Percentiles rank a stretch among this genome's conserved stretches.
These are phyloP conservation scores for Netelia inedita DNA, from an alignment of 2,888 invertebrate genomes.

Conservation along the genomic window DNA sequence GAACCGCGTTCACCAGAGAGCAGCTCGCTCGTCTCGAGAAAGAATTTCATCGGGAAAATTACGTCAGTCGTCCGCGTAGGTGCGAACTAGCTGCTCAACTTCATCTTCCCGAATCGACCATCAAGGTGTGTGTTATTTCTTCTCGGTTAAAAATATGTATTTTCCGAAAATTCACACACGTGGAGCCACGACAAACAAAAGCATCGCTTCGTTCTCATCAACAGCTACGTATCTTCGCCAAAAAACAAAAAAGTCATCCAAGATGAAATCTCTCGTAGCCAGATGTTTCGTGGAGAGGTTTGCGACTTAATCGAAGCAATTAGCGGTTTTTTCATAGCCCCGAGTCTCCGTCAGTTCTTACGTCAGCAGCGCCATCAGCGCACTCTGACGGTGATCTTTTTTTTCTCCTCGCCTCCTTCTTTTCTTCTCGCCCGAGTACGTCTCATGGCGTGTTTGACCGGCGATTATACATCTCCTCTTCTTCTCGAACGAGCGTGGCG, in stretches of 20 bases:
- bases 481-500: slow-evolving; percentile 3
- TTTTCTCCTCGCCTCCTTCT: background rate
- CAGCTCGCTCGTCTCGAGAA: slow-evolving; percentile 96
- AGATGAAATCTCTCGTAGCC: slow-evolving; percentile 51
- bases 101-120: slow-evolving; percentile 98
- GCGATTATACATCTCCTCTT: slow-evolving; percentile 75
- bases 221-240: background rate
- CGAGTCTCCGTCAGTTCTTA: background rate
- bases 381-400: background rate
- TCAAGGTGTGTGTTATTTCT: slow-evolving; percentile 90
- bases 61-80: slow-evolving; percentile 97
- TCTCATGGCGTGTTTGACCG: slow-evolving; percentile 76
- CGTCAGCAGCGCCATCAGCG: slow-evolving; percentile 16
- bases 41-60: slow-evolving; percentile 98
- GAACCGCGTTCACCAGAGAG: slow-evolving; percentile 98
- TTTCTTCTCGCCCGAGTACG: slow-evolving; percentile 17
- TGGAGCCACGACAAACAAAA: too few relatives aligned
- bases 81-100: slow-evolving; percentile 97
- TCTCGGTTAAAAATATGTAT: background rate
- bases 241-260: slow-evolving; percentile 28
- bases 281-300: slow-evolving; percentile 47
- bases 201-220: too few relatives aligned
- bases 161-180: background rate
- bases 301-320: slow-evolving; percentile 72
- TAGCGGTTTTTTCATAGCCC: slow-evolving; percentile 67